These are phyloP conservation scores for Pyxicephalus adspersus DNA, from an alignment of 2,113 vertebrate species.

Conservation along the genomic window DNA sequence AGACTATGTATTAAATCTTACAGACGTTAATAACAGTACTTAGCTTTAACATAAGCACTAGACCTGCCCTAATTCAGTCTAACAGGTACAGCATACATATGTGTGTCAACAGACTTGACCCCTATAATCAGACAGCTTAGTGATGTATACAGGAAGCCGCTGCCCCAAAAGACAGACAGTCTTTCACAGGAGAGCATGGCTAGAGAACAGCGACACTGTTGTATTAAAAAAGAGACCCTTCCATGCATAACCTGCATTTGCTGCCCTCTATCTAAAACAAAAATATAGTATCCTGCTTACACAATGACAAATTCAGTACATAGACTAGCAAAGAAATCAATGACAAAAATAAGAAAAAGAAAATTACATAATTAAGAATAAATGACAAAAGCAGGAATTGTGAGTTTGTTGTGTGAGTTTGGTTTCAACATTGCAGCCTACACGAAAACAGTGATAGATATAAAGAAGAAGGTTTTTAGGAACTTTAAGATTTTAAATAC, in stretches of 20 bases:
- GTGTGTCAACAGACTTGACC: neutral
- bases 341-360: neutral
- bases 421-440: no score
- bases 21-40: no score
- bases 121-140: slow-evolving; percentile 19
- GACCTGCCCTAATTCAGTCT: neutral
- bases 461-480: no score
- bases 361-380: neutral
- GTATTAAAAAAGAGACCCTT: slow-evolving; percentile 45
- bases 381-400: no score
- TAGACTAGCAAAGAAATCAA: neutral
- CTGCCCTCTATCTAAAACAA: slow-evolving; percentile 14
- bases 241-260: neutral
- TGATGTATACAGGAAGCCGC: slow-evolving; percentile 41
- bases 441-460: no score
- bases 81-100: neutral
- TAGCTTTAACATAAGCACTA: no score
- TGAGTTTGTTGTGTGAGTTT: no score
- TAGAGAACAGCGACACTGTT: slow-evolving; percentile 43
- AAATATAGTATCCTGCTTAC: slow-evolving; percentile 33
- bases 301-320: slow-evolving; percentile 35
- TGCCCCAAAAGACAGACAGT: slow-evolving; percentile 44
- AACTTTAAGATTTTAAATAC: no score
- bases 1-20: no score
- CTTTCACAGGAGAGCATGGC: slow-evolving; percentile 7